These are phyloP conservation scores for Protomyctophum bolini DNA, from an alignment of 2,113 vertebrate species.

Conservation along the genomic window DNA sequence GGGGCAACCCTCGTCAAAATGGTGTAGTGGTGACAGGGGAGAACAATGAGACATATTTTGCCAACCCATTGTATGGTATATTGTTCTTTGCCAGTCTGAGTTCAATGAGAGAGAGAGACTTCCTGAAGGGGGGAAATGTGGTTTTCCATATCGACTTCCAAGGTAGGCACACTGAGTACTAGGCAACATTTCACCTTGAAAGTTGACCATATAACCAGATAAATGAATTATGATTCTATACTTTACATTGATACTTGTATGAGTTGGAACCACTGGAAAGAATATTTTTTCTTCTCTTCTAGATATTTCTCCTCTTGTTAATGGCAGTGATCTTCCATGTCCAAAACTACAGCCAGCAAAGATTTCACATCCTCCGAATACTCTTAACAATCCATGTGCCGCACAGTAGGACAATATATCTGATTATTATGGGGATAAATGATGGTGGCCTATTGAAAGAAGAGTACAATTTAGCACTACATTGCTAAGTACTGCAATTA, in stretches of 20 bases:
- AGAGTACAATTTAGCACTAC: too few relatives aligned
- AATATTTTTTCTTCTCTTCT: background rate
- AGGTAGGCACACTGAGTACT: slow-evolving; percentile 64
- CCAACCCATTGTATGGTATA: slow-evolving; percentile 57
- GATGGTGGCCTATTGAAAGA: too few relatives aligned
- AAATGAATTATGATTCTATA: too few relatives aligned
- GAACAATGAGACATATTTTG: slow-evolving; percentile 76
- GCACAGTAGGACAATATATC: background rate
- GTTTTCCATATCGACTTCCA: slow-evolving; percentile 79
- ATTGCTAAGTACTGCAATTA: too few relatives aligned
- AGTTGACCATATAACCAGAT: too few relatives aligned
- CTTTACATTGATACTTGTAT: too few relatives aligned
- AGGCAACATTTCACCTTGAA: too few relatives aligned
- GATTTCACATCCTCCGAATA: background rate
- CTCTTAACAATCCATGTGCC: slow-evolving; percentile 19
- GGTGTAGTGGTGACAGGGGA: slow-evolving; percentile 57
- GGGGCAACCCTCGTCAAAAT: slow-evolving; percentile 80
- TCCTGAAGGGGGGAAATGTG: slow-evolving; percentile 78
- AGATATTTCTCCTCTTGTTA: slow-evolving; percentile 46
- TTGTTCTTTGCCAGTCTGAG: slow-evolving; percentile 63
- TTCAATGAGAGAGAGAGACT: slow-evolving; percentile 76
- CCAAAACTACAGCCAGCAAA: background rate
- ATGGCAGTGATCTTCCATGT: slow-evolving; percentile 41
- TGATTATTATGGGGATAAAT: too few relatives aligned
- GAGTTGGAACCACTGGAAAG: background rate